Percentiles rank a stretch among this genome's conserved stretches.
Conservation (phyloP, 2,113 vertebrate species). For the Coturnix japonica region DNA sequence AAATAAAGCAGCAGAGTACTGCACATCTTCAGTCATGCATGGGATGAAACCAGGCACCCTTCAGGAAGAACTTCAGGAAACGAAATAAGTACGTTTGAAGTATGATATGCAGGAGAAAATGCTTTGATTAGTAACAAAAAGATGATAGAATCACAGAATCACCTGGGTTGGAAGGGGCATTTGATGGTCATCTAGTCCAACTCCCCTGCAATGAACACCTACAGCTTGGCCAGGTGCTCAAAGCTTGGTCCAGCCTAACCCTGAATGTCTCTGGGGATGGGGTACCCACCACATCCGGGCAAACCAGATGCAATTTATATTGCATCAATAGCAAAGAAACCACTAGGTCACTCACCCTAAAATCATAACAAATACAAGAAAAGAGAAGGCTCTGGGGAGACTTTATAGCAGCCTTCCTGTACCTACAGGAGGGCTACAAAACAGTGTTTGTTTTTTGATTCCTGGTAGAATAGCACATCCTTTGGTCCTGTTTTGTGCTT, state of each 20-base stretch:
- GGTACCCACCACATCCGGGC: too few relatives aligned
- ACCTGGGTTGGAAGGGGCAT: too few relatives aligned
- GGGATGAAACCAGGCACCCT: conserved; percentile 1
- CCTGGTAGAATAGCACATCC: background rate
- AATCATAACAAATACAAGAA: background rate
- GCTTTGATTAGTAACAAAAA: background rate
- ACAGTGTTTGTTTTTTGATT: background rate
- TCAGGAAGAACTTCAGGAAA: background rate
- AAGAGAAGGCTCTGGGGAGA: too few relatives aligned
- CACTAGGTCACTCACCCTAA: background rate
- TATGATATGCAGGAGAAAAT: background rate
- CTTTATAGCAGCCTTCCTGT: too few relatives aligned
- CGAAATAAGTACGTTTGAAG: conserved; percentile 14
- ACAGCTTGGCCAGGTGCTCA: too few relatives aligned
- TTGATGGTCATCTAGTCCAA: too few relatives aligned
- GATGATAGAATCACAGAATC: background rate
- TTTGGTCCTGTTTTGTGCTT: background rate
- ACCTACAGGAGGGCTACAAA: background rate
- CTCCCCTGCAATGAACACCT: too few relatives aligned
- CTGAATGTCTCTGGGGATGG: too few relatives aligned
- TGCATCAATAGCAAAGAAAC: background rate
- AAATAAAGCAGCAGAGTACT: background rate
- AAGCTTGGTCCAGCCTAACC: too few relatives aligned
- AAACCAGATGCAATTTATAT: background rate
- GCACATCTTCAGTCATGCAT: background rate